Evolutionary conservation across 1,140 invertebrate genomes (phyloP), one percentile per base, ranked within the genome.

Genomic region (Ceratina calcarata): DNA sequence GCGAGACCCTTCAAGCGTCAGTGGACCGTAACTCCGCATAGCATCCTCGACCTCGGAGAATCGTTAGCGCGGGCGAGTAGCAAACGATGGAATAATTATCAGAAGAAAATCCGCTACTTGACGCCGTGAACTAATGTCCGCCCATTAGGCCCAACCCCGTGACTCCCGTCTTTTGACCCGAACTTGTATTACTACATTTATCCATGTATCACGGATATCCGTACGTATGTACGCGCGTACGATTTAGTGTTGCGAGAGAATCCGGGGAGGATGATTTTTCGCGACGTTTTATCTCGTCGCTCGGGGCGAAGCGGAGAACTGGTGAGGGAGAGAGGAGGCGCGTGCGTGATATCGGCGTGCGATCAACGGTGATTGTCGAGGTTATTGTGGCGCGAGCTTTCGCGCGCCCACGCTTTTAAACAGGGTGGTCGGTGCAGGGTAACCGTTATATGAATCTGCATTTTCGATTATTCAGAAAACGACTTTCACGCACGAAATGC

Each of bases 341-440:
- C 72, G 72, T 74, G 72, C 72, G 51, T 66, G 72, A 75, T 75
- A 75, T 75, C 62, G 62, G 72, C 45, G 62, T 24, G 22, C 62
- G 62, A 75, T 75, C 72, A 75, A 58, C 62, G 27, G 62, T n/a
- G 61, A 65, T 74, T 12, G 27, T 32, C 27, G 51, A 75, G 62
- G 72, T 75, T 75, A 75, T 75, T 75, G 62, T 45, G 72, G 37
- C 37, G 37, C 72, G 62, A 57, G 27, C 51, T 57, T 37, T 45
- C 62, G n/a, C 27, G 62, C 62, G 62, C 72, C 72, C 61, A 65
- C 62, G 62, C 62, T 65, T 20, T 65, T 73, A 75, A 66, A 45
- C 72, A 51, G 72, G 72, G 72, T 75, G 72, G 72, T 75, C 72
- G 72, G 7, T 55, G 22, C 61, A 57, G 72, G 61, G 72, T 75